Evolutionary conservation across 1,140 invertebrate species (phyloP), one percentile per base, ranked within the genome.

Genomic region (Aradophagus sp.): DNA sequence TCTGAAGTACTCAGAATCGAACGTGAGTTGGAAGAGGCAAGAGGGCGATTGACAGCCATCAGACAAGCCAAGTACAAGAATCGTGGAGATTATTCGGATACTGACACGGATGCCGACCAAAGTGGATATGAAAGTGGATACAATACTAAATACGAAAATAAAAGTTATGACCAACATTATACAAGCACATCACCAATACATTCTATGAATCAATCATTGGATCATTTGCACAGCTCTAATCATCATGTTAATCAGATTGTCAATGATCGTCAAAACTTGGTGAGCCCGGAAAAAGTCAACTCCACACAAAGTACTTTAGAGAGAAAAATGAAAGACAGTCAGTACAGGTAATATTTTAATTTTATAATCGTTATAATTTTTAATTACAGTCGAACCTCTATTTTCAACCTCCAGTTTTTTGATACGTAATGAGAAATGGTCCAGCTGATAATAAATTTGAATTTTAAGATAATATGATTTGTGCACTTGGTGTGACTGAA

Each of bases 1-100:
- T 92, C 92, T 10, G 93, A 96, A 76, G 95, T 98, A 0, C 86
- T 98, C 12, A 89, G 94, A 58, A 98, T 97, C 78, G 97, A 99
- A 81, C 90, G 93, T 53, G 94, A 99, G 86, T 84, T 99, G 16
- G 93, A 96, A 77, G 95, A 96, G 79, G 98, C 98, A 0, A 87
- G 96, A 44, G 91, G 92, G n/a, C 89, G 93, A 42, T 85, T 99
- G 14, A 95, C 91, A 1, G 92, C 93, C 23, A 94, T 95, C 74
- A 86, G 93, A 14, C 93, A 94, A 75, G 93, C 93, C 1, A 95
- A 95, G 76, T 95, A 95, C 73, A 92, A 92, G 77, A 88, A 91
- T 29, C 72, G 76, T 0, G 61, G 70, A 2, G 81, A 84, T 41
- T 39, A 74, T 36, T 70, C 76, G 0, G 80, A 80, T 1, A 75